These are phyloP conservation scores for Salmo trutta DNA, from an alignment of 2,797 vertebrate genomes.

Conservation along the genomic window DNA sequence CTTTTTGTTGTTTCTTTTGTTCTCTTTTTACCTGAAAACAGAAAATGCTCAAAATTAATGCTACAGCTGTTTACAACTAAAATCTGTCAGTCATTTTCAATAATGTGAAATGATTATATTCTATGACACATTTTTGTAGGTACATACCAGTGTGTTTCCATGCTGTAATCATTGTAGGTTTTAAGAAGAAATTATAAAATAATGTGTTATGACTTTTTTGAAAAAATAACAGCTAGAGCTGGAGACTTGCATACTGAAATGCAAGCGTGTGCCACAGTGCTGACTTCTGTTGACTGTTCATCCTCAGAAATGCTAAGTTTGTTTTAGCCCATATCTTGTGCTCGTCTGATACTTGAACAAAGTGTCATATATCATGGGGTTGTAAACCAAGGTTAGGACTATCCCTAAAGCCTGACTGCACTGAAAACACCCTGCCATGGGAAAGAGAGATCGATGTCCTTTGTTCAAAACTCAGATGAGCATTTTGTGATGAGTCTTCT, in stretches of 20 bases:
- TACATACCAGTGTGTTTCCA: constrained; percentile 77
- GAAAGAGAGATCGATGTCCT: constrained; percentile 24
- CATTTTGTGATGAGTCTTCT: constrained; percentile 21
- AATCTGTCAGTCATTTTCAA: constrained; percentile 61
- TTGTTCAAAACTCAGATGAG: constrained; percentile 44
- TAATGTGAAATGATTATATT: constrained; percentile 72
- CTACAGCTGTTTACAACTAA: constrained; percentile 64
- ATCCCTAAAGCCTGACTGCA: constrained; percentile 23
- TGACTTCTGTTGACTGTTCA: constrained; percentile 47
- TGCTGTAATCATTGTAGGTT: constrained; percentile 76
- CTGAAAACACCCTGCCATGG: constrained; percentile 5
- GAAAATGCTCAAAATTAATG: constrained; percentile 58
- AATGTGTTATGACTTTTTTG: constrained; percentile 64
- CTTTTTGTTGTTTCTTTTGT: constrained; percentile 30
- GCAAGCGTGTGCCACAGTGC: constrained; percentile 38
- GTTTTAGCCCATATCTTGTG: constrained; percentile 45
- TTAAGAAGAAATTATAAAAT: constrained; percentile 65
- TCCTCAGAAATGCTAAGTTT: constrained; percentile 52
- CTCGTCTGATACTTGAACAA: constrained; percentile 53
- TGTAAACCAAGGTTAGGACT: constrained; percentile 36
- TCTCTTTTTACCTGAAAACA: constrained; percentile 73
- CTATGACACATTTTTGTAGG: constrained; percentile 78
- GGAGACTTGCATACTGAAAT: constrained; percentile 44
- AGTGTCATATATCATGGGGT: constrained; percentile 47
- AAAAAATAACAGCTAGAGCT: constrained; percentile 57